Evolutionary conservation across 2,113 vertebrate species (phyloP).

Genomic region (Cercopithecus mona): DNA sequence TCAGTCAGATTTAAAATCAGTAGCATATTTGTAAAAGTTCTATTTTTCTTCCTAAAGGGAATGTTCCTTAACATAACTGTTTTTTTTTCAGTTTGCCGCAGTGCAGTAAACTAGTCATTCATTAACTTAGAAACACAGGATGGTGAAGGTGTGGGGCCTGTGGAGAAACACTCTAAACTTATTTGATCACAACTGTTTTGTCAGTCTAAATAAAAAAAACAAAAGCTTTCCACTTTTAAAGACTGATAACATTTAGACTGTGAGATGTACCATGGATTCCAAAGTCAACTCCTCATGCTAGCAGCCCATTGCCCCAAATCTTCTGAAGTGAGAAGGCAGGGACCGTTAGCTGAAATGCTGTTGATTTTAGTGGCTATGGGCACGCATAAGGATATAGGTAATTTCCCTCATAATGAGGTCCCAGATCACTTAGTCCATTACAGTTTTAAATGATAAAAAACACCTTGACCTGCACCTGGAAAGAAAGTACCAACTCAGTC

Average conservation of each 20-base stretch:
- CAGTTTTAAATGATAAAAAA: slow-evolving; percentile 62
- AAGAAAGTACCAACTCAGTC: neutral
- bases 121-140: slow-evolving; percentile 62
- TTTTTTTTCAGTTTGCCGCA: slow-evolving; percentile 10
- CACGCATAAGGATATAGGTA: slow-evolving; percentile 48
- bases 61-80: neutral
- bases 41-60: slow-evolving; percentile 50
- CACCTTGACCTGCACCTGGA: slow-evolving; percentile 36
- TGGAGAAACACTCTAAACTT: slow-evolving; percentile 34
- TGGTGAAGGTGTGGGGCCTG: neutral
- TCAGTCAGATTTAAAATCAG: slow-evolving; percentile 16
- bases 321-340: slow-evolving; percentile 23
- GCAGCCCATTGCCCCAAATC: slow-evolving; percentile 3
- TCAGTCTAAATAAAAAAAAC: neutral
- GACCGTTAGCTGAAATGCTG: slow-evolving; percentile 58
- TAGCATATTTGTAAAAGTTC: slow-evolving; percentile 13
- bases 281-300: slow-evolving; percentile 14
- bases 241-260: neutral
- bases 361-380: slow-evolving; percentile 49
- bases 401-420: slow-evolving; percentile 61
- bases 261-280: slow-evolving; percentile 17
- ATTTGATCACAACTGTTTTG: slow-evolving; percentile 1
- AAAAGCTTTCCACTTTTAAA: neutral
- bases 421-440: slow-evolving; percentile 39
- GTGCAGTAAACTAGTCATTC: slow-evolving; percentile 39